Percentiles rank a stretch among this genome's conserved stretches.
Conservation (phyloP, 2,113 vertebrate species). For the Myiozetetes cayanensis region DNA sequence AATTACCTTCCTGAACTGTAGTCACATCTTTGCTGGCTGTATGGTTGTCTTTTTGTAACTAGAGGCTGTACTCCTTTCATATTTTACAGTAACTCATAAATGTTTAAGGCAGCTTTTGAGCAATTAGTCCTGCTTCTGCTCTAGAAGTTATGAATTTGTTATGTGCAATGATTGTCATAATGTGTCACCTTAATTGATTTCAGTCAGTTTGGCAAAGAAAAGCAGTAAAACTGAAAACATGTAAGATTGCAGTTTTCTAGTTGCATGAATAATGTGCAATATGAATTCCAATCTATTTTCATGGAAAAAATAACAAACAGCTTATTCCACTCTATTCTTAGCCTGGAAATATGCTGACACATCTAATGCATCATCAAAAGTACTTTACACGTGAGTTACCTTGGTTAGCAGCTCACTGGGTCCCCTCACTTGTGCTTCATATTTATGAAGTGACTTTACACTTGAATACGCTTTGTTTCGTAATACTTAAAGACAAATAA, state of each 20-base stretch:
- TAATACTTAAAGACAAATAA: not conserved
- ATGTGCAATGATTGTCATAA: constrained; percentile 46
- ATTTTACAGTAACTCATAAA: constrained; percentile 41
- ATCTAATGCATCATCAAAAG: not conserved
- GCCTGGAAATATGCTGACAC: constrained; percentile 42
- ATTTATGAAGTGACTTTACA: not conserved
- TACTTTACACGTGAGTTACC: constrained; percentile 32
- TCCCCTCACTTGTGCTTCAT: not conserved
- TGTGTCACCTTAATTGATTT: constrained; percentile 56
- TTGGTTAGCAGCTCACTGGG: constrained; percentile 13
- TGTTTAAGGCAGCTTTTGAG: constrained; percentile 54
- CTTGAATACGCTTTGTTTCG: not conserved
- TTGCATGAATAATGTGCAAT: constrained; percentile 24
- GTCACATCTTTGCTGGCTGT: not conserved
- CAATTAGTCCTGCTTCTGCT: constrained; percentile 55
- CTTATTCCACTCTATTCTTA: constrained; percentile 21
- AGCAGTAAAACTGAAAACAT: constrained; percentile 23
- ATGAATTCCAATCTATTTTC: constrained; percentile 14
- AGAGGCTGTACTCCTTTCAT: not conserved
- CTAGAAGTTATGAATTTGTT: constrained; percentile 57
- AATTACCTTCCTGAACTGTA: not conserved
- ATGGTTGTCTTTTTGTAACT: not conserved
- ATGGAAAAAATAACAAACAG: not conserved
- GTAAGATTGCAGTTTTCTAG: constrained; percentile 28
- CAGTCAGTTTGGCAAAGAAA: constrained; percentile 33